phyloP scores from a whole-genome alignment of 2,888 invertebrate genomes.

The Seira ritae region DNA sequence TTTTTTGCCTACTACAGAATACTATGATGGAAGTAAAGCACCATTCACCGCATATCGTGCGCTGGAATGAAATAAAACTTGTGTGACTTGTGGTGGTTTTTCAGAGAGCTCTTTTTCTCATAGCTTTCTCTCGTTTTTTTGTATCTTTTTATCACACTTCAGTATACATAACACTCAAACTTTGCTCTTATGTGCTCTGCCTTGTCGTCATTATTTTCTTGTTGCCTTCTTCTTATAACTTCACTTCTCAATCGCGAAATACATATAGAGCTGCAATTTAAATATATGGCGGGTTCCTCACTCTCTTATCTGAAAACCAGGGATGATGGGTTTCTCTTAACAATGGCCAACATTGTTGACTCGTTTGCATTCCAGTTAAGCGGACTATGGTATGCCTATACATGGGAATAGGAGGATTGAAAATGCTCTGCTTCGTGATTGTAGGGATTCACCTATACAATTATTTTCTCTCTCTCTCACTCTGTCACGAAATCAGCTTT shows the following conservation, averaged over 20 bases:
- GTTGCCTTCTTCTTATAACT: conserved; percentile 17
- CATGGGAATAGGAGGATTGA: too few relatives aligned
- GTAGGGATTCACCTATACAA: conserved; percentile 1
- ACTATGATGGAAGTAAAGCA: conserved; percentile 14
- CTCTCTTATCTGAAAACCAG: conserved; percentile 2
- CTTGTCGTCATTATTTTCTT: conserved; percentile 18
- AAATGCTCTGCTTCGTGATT: background rate
- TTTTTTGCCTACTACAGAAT: background rate
- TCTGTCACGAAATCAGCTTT: conserved; percentile 21
- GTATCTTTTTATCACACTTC: conserved; percentile 9
- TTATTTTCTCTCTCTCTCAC: too few relatives aligned
- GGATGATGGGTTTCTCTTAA: background rate
- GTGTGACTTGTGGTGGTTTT: conserved; percentile 56
- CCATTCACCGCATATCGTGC: conserved; percentile 56
- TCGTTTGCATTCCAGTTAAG: background rate
- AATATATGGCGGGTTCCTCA: background rate
- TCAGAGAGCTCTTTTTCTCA: conserved; percentile 35
- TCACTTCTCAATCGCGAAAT: conserved; percentile 5
- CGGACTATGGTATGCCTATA: background rate
- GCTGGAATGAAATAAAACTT: conserved; percentile 61
- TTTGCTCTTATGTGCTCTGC: conserved; percentile 1
- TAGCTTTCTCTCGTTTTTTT: conserved; percentile 21
- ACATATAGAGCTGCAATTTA: background rate
- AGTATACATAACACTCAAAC: conserved; percentile 17
- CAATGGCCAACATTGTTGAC: background rate